Evolutionary conservation across 2,888 invertebrate species (phyloP), one percentile per base, ranked within the genome.

Genomic region (Craniophora ligustri): DNA sequence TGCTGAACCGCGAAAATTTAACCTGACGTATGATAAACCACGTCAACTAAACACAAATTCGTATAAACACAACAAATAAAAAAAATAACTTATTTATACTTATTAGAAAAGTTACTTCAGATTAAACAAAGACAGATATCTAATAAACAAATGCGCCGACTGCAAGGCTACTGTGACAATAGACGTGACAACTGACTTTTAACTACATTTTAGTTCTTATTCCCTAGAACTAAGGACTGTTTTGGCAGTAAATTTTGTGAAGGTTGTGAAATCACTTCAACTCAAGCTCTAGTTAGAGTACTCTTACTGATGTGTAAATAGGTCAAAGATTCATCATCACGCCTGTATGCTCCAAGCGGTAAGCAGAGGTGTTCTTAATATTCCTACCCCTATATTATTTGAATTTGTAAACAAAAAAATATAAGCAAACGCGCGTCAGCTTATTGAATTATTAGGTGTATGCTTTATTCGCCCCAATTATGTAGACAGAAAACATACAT

Each of bases 1-100:
- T 78, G 67, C 54, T 78, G 72, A 75, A 75, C 76, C 81, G 81
- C 76, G 78, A 79, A 82, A 75, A 71, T 70, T 56, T 34, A 67
- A 68, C 61, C 70, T 60, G 67, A 66, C 63, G 36, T 53, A 40
- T 40, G 56, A 41, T 49, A 51, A 53, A 39, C 30, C 32, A 40
- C 18, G 28, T 28, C 34, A 13, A 11, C 10, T 19, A 26, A 5
- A 40, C 18, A 14, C 26, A 13, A 13, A 11, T 21, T 8, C n/a
- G 32, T 39, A 26, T 35, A 4, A 2, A 15, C 2, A 1, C 15
- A 6, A 32, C 10, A 8, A 14, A 14, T 34, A 16, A 16, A n/a
- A 18, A 7, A 35, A 11, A 6, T 16, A 1, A 10, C 5, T 18
- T n/a, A n/a, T 18, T 30, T 13, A n/a, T 10, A 10, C 2, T 8